A percentile compares a stretch with the other conserved stretches of the same genome.
These are phyloP conservation scores for Acrocephalus kingi DNA, from an alignment of 2,113 vertebrate genomes.

Conservation along the genomic window DNA sequence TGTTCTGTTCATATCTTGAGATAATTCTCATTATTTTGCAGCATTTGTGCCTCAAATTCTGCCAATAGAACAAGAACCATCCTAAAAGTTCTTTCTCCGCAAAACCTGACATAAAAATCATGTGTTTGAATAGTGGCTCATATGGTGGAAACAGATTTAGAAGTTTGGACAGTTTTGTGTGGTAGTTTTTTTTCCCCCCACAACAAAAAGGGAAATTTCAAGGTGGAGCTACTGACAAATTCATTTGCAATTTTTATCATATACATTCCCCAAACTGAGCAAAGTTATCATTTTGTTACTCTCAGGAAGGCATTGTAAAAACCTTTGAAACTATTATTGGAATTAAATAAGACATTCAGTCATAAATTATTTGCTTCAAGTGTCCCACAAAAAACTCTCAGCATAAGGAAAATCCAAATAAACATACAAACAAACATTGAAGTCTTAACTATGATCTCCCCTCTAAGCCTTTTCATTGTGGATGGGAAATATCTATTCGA, in stretches of 20 bases:
- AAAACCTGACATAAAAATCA: background rate
- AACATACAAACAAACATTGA: accelerated
- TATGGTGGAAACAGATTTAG: background rate
- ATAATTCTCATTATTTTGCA: background rate
- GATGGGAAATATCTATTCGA: background rate
- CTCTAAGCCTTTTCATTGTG: background rate
- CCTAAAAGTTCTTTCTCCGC: background rate
- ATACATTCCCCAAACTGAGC: background rate
- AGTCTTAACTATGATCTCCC: background rate
- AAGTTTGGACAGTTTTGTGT: background rate
- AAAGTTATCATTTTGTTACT: background rate
- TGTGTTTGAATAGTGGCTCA: background rate
- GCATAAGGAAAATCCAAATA: background rate
- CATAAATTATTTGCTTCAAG: background rate
- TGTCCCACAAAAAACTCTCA: background rate
- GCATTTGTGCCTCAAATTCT: background rate
- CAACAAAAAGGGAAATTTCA: background rate
- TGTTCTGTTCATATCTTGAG: background rate
- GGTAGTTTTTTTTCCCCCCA: accelerated
- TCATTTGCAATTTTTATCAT: background rate
- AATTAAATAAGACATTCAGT: background rate
- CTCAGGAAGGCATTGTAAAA: background rate
- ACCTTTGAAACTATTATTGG: background rate
- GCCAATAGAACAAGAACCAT: background rate
- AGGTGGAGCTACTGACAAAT: background rate